These are phyloP conservation scores for Flabesymbios commensalis DNA, from an alignment of 2,888 invertebrate genomes.

Conservation along the genomic window DNA sequence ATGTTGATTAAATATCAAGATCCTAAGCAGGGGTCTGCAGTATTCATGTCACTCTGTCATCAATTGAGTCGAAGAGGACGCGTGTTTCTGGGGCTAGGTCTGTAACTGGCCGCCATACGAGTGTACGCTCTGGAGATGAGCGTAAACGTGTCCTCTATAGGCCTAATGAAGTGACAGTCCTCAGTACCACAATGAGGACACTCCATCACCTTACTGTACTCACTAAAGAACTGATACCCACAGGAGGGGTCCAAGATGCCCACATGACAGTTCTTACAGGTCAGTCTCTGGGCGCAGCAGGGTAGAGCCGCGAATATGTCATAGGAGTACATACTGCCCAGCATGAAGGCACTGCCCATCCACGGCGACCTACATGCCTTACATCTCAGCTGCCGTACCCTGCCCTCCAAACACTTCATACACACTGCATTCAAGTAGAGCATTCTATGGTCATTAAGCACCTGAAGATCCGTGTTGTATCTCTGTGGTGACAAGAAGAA, in stretches of 20 bases:
- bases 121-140: too few species aligned
- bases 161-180: constrained; percentile 94
- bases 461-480: constrained; percentile 64
- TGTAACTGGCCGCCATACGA: too few species aligned
- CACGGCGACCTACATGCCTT: constrained; percentile 53
- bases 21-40: too few species aligned
- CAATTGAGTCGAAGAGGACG: too few species aligned
- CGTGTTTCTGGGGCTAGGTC: too few species aligned
- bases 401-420: constrained; percentile 81
- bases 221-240: constrained; percentile 88
- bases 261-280: constrained; percentile 87
- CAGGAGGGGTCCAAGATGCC: constrained; percentile 21
- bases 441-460: constrained; percentile 74
- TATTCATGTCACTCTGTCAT: too few species aligned
- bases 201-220: constrained; percentile 81
- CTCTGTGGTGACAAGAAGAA: constrained; percentile 89
- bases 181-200: constrained; percentile 89
- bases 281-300: constrained; percentile 88
- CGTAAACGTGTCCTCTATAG: constrained; percentile 63
- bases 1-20: too few species aligned
- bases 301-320: constrained; percentile 97
- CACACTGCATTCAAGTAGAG: constrained; percentile 92
- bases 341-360: constrained; percentile 85
- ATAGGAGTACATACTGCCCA: constrained; percentile 89
- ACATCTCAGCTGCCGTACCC: constrained; percentile 57